A percentile compares a stretch with the other conserved stretches of the same genome.
Conservation (phyloP, 2,797 vertebrate species). For the Halcyon badia region DNA sequence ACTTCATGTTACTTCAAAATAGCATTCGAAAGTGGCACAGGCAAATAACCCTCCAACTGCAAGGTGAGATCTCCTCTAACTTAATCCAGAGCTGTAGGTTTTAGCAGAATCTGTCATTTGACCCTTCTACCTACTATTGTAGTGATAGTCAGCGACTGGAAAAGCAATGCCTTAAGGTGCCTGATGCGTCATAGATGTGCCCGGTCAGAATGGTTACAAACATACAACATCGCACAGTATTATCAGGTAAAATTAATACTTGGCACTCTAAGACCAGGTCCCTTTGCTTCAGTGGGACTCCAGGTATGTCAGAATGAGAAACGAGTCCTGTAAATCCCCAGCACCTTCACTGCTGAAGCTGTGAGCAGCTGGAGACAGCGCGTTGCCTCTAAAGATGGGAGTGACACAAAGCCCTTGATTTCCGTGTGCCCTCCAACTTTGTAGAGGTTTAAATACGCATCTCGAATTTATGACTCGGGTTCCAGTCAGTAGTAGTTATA, state of each 20-base stretch:
- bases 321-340: not conserved
- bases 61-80: not conserved
- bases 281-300: too few relatives aligned
- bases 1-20: not conserved
- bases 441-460: not conserved
- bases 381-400: accelerated
- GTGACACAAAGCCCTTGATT: not conserved
- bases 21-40: conserved; percentile 30
- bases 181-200: too few relatives aligned
- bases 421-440: accelerated
- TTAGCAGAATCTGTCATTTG: not conserved
- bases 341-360: not conserved
- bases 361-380: not conserved
- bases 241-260: too few relatives aligned
- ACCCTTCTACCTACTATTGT: too few relatives aligned
- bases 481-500: not conserved
- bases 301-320: too few relatives aligned
- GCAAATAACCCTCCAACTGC: not conserved
- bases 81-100: not conserved
- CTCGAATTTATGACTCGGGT: not conserved
- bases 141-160: too few relatives aligned
- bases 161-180: too few relatives aligned
- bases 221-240: too few relatives aligned
- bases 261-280: too few relatives aligned
- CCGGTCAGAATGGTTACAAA: too few relatives aligned